Conservation (phyloP, 2,888 invertebrate species). For the Nycteola revayana region DNA sequence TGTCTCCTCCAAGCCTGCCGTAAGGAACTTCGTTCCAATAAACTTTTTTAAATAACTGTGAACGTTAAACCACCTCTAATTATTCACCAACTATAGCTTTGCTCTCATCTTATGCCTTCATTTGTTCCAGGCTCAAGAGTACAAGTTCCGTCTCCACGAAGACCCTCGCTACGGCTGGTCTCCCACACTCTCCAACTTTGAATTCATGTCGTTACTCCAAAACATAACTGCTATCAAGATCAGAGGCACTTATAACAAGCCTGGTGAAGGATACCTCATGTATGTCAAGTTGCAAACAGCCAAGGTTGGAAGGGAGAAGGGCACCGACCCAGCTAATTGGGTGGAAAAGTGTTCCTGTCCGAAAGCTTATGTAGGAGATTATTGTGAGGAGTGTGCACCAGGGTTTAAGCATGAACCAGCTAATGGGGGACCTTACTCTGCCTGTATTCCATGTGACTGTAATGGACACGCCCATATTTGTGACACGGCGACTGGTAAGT, state of each 20-base stretch:
- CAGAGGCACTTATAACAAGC: slow-evolving; percentile 92
- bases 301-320: slow-evolving; percentile 87
- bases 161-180: slow-evolving; percentile 96
- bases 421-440: slow-evolving; percentile 95
- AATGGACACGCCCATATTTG: slow-evolving; percentile 98
- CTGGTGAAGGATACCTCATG: slow-evolving; percentile 94
- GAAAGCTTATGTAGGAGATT: slow-evolving; percentile 93
- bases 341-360: slow-evolving; percentile 97
- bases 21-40: no score
- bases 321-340: slow-evolving; percentile 90
- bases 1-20: no score
- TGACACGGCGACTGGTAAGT: slow-evolving; percentile 93
- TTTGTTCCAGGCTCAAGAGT: slow-evolving; percentile 85
- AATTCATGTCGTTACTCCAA: slow-evolving; percentile 95
- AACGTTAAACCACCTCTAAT: no score
- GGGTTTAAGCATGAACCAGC: slow-evolving; percentile 96
- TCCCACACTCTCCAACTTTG: slow-evolving; percentile 92
- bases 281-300: slow-evolving; percentile 95
- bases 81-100: no score
- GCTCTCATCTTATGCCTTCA: no score
- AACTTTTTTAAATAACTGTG: no score
- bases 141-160: slow-evolving; percentile 94
- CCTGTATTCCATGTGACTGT: slow-evolving; percentile 98
- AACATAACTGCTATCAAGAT: slow-evolving; percentile 97
- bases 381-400: slow-evolving; percentile 98